These are phyloP conservation scores for Myiopsitta monachus DNA, from an alignment of 2,113 vertebrate species.

Conservation along the genomic window DNA sequence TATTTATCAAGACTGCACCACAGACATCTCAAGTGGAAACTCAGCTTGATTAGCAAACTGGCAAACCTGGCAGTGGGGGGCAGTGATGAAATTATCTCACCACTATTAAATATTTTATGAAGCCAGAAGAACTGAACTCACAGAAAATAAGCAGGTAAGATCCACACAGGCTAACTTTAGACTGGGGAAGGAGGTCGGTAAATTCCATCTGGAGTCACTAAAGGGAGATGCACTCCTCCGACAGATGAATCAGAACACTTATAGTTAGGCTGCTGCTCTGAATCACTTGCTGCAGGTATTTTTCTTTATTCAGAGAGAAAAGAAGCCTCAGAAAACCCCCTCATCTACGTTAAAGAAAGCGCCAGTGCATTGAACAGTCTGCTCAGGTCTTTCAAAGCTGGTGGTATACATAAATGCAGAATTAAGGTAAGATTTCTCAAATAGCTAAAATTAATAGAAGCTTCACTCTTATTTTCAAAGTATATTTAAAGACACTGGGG, in stretches of 20 bases:
- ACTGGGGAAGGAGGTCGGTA: neutral
- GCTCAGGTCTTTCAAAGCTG: neutral
- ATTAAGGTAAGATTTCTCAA: neutral
- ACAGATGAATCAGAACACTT: conserved; percentile 5
- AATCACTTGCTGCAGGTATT: conserved; percentile 5
- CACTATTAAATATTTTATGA: neutral
- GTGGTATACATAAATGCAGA: neutral
- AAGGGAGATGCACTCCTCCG: neutral
- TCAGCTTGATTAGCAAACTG: neutral
- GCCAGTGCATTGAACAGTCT: neutral
- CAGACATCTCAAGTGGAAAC: neutral
- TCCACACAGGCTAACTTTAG: neutral
- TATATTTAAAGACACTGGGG: neutral
- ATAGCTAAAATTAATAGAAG: neutral
- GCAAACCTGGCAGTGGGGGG: neutral
- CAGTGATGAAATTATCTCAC: neutral
- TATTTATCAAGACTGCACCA: neutral
- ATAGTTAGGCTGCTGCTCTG: neutral
- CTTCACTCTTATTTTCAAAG: neutral
- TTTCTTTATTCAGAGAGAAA: neutral
- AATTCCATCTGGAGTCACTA: neutral
- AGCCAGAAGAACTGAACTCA: neutral
- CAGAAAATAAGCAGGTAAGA: neutral
- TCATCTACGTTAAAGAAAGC: neutral
- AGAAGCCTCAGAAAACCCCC: neutral